Evolutionary conservation across 2,797 vertebrate species (phyloP).

Genomic region (Hippopotamyrus pictus): DNA sequence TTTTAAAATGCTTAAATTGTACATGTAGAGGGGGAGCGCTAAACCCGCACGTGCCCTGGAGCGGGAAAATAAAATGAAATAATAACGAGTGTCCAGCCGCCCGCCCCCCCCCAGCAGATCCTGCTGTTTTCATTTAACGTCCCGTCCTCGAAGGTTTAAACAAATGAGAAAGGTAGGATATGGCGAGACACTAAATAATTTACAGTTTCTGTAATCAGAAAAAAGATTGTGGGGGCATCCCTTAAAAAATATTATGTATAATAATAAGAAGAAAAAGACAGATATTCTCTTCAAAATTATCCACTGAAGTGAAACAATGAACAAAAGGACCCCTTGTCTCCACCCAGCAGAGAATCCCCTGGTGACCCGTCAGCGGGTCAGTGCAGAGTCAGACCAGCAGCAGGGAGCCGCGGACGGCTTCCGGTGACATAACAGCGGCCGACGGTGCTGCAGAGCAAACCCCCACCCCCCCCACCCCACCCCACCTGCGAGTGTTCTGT

Average conservation of each 20-base stretch:
- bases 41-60: background rate
- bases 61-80: background rate
- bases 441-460: background rate
- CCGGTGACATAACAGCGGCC: background rate
- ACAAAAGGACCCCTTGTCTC: background rate
- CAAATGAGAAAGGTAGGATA: background rate
- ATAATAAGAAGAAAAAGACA: background rate
- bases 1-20: background rate
- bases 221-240: background rate
- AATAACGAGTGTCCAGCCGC: background rate
- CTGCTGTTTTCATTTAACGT: background rate
- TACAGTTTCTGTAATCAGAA: background rate
- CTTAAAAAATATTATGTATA: background rate
- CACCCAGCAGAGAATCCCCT: background rate
- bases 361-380: background rate
- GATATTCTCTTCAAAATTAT: background rate
- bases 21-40: background rate
- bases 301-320: background rate
- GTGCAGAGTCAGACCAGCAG: background rate
- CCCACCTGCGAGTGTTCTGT: background rate
- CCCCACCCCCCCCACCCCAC: background rate
- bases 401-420: background rate
- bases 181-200: background rate
- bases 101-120: background rate
- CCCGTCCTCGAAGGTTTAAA: background rate